Base-by-base conservation (phyloP, 2,888 invertebrate species). In the Campaea margaritaria region DNA sequence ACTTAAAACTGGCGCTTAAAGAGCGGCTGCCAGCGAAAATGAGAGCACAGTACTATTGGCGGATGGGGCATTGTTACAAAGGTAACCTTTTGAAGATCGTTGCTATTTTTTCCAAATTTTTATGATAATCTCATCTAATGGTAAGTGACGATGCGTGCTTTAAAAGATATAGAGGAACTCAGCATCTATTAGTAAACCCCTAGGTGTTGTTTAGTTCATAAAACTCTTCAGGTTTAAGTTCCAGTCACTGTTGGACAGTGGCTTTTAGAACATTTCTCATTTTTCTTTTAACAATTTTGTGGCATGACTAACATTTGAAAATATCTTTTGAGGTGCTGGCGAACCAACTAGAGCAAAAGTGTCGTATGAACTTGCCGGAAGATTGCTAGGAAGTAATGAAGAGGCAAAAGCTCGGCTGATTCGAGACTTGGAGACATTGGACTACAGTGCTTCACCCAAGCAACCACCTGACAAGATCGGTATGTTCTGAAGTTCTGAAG, bases 31-130 rank as follows among this genome's bases (percentile, higher is more conserved):
- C 95, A 0, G 93, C 93, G 0, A 93, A 93, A 59, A 91, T 93
- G 84, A 94, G 95, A 62, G 91, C 94, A 0, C 94, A 95, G 60
- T 95, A 96, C 64, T 96, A 95, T 75, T 94, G 94, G 86, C 90
- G 94, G 68, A 94, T 96, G 94, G 95, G 95, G 0, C 93, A 95
- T 55, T 95, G 96, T 62, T 96, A 96, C 73, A 86, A 88, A 82
- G 93, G 92, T 91, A 70, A 1, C 10, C 12, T 36, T 3, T 21
- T n/a, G 31, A 31, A n/a, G n/a, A n/a, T n/a, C n/a, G n/a, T n/a
- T n/a, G n/a, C n/a, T n/a, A n/a, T n/a, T n/a, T n/a, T n/a, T n/a
- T n/a, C n/a, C n/a, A n/a, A n/a, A n/a, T n/a, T n/a, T n/a, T n/a
- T n/a, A n/a, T 5, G 21, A 21, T 5, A 21, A 21, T 2, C 21